Conservation (phyloP, 92 coral and sea anemone species). For the Isaurus tuberculatus region DNA sequence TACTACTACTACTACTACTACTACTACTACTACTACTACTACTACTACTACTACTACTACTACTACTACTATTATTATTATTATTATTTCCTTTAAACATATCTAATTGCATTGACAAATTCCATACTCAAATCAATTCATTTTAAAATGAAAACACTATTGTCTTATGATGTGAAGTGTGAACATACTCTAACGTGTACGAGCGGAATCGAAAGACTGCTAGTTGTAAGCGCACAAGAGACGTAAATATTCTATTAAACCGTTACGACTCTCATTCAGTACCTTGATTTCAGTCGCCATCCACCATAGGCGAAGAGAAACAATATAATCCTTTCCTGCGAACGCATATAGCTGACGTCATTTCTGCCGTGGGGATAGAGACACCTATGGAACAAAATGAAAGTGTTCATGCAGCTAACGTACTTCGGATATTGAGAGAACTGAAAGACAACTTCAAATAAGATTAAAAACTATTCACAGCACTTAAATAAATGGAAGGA, state of each 20-base stretch:
- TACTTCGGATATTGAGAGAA: slow-evolving; percentile 58
- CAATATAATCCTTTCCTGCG: slow-evolving; percentile 74
- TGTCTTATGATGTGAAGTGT: too few species aligned
- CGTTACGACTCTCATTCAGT: neutral
- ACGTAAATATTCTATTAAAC: neutral
- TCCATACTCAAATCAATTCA: too few species aligned
- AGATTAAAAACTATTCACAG: neutral
- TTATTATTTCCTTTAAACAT: neutral
- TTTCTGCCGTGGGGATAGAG: slow-evolving; percentile 63
- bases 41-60: neutral
- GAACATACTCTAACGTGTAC: neutral
- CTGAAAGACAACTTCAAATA: slow-evolving; percentile 68
- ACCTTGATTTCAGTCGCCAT: slow-evolving; percentile 56
- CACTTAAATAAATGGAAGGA: neutral
- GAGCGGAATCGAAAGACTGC: neutral
- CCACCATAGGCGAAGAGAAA: slow-evolving; percentile 75
- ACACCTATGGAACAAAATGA: slow-evolving; percentile 54
- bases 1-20: neutral
- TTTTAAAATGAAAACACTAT: too few species aligned
- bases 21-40: neutral
- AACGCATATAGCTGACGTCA: slow-evolving; percentile 64
- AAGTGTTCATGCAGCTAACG: slow-evolving; percentile 52
- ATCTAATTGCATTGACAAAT: too few species aligned
- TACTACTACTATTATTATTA: neutral
- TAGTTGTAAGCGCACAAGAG: too few species aligned